Base-by-base conservation (phyloP, 2,797 vertebrate species). In the Amazona ochrocephala region DNA sequence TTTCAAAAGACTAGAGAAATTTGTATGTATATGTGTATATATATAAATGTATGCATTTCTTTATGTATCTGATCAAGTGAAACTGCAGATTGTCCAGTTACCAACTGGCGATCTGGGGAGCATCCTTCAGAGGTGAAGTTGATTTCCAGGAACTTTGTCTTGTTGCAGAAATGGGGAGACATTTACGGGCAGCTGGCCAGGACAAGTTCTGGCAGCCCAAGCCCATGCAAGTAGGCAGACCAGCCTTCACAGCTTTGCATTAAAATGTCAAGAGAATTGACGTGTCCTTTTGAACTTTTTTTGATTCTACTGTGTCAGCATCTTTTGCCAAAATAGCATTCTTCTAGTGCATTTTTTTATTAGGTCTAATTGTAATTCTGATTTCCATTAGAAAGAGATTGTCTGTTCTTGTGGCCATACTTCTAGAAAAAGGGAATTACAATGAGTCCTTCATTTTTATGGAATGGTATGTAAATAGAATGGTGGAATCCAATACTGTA, bases 301-400 rank as follows among this genome's bases (percentile, higher is more conserved):
- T 67, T 61, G 9, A 44, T 91, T 92, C 24, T 65, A 41, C 37
- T 34, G 14, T 2, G 0, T 78, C 93, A 93, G 65, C 76, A 66
- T 23, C 39, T 92, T 89, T 67, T 73, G 34, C 21, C 70, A 27
- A 39, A 77, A 77, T 85, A 68, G 44, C 32, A 7, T 73, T 84
- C 29, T 67, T 5, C 22, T 50, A 7, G 13, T 54, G 45, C 30
- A 1, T 44, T 54, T 66, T 72, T 47, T 41, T 65, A 47, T 82
- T 83, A 3, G 2, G 65, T 76, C 50, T 68, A 65, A 79, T 62
- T 87, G 26, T 80, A 87, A 80, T 93, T 94, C 58, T 92, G 45
- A 70, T 87, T 93, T 91, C 70, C 70, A 88, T 90, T 87, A 90
- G 79, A 76, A 93, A 91, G 62, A 54, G 54, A 44, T 47, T 70